A percentile compares a stretch with the other conserved stretches of the same genome.
Conservation (phyloP, 2,113 vertebrate genomes). For the Agelaius tricolor region DNA sequence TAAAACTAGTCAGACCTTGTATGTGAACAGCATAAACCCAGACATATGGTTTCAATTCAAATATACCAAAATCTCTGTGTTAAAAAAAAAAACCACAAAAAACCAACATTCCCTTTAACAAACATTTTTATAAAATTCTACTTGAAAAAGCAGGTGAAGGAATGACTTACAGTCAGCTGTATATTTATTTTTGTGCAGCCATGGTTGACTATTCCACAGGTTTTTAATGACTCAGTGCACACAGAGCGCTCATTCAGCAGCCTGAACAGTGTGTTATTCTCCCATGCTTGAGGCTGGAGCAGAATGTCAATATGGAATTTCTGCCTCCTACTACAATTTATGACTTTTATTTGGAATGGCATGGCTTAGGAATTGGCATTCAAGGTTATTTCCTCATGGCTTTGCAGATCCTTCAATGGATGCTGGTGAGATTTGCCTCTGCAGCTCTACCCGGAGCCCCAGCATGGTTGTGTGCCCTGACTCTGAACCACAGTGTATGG, state of each 20-base stretch:
- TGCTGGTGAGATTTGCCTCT: neutral
- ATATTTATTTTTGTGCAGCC: conserved; percentile 68
- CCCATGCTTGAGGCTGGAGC: neutral
- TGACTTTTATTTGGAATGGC: neutral
- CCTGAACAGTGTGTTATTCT: conserved; percentile 42
- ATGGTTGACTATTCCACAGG: conserved; percentile 16
- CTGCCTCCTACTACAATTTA: conserved; percentile 24
- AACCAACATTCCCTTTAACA: conserved; percentile 13
- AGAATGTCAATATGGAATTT: conserved; percentile 35
- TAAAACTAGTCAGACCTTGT: conserved; percentile 43
- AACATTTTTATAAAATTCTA: conserved; percentile 65
- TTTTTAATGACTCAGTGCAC: conserved; percentile 28
- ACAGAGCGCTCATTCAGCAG: conserved; percentile 70
- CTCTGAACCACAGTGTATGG: neutral
- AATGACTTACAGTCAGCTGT: conserved; percentile 40
- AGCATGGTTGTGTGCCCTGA: fast-evolving
- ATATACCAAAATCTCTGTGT: conserved; percentile 2
- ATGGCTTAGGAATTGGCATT: neutral
- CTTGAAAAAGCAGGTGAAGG: conserved; percentile 47
- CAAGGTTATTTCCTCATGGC: neutral
- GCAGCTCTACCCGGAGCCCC: neutral
- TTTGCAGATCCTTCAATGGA: neutral
- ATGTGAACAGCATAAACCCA: conserved; percentile 1
- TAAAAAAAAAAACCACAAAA: neutral
- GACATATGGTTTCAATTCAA: conserved; percentile 68